phyloP scores from a whole-genome alignment of 2,888 invertebrate species.

The Drosophila putrida region DNA sequence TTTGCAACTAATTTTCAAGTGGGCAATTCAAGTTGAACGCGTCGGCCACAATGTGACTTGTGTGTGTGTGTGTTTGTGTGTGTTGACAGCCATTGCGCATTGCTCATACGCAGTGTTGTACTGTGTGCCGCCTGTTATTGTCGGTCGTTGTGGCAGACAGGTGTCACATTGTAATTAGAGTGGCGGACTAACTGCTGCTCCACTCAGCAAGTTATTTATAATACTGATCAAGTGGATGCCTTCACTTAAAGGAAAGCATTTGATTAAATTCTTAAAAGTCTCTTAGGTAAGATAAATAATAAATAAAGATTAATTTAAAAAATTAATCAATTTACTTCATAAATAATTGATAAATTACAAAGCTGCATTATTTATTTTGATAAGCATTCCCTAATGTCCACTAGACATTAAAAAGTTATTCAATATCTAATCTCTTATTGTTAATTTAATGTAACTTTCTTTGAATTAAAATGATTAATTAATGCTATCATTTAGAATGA shows the following conservation, averaged over 20 bases:
- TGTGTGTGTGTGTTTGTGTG: background rate
- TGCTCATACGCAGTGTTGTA: slow-evolving; percentile 60
- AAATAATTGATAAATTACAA: too few species aligned
- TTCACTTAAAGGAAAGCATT: background rate
- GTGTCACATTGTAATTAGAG: slow-evolving; percentile 46
- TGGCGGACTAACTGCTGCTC: slow-evolving; percentile 4
- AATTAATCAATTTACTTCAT: too few species aligned
- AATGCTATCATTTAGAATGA: too few species aligned
- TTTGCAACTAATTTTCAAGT: slow-evolving; percentile 80
- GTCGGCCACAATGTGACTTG: slow-evolving; percentile 21
- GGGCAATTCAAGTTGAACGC: slow-evolving; percentile 59
- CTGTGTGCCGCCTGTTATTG: slow-evolving; percentile 17
- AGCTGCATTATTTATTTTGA: too few species aligned
- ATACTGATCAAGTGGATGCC: slow-evolving; percentile 9
- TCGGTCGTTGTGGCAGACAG: slow-evolving; percentile 22
- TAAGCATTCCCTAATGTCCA: too few species aligned
- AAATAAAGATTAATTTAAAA: too few species aligned
- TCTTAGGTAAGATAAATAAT: too few species aligned
- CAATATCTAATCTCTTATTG: too few species aligned
- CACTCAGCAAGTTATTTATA: slow-evolving; percentile 6
- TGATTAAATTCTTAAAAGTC: background rate
- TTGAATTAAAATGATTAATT: too few species aligned
- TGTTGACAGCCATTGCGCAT: slow-evolving; percentile 43
- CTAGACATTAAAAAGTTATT: too few species aligned
- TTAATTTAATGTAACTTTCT: too few species aligned